Base-by-base conservation (phyloP, 2,888 invertebrate species). In the Myathropa florea region DNA sequence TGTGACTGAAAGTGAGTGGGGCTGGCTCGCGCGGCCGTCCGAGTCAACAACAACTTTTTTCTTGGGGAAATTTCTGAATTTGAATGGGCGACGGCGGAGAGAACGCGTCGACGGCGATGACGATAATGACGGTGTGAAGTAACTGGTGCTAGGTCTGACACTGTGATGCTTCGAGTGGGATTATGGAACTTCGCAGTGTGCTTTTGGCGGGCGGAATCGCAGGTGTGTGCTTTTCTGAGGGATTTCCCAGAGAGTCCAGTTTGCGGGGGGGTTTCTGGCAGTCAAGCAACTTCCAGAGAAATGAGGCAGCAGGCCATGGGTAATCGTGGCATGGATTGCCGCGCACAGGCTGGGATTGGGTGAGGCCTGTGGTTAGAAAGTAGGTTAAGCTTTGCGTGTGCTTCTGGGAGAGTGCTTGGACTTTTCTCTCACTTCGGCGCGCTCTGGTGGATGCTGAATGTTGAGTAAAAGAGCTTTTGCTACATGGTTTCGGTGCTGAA, bases 1-100 rank as follows among this genome's bases (percentile, higher is more conserved):
- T 65, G 53, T 79, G 86, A 86, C 86, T 86, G 64, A 77, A 82
- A 64, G 53, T 33, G 68, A 86, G 65, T 83, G 70, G 79, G 65
- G 60, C 77, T 70, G 77, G 73, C 36, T 73, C 63, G 61, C 53
- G 26, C 21, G 57, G 57, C 53, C 21, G 21, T 33, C 59, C 60
- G 39, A 76, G 70, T 73, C 46, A 23, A 63, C 30, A 65, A 60
- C 65, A 21, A 39, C 46, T 9, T 30, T 72, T 46, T 30, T 75
- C 28, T 77, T 72, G 68, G 68, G 72, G 77, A 72, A 85, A 68
- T 68, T 72, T 39, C 60, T 18, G 75, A 53, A 64, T 70, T 70
- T 68, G 10, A 26, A 60, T 61, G 46, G 46, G 46, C 64, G 39
- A 23, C 55, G 61, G 24, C 64, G 57, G 59, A 26, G 59, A 65